phyloP scores from a whole-genome alignment of 2,888 invertebrate species.

The Carpatolechia fugitivella region DNA sequence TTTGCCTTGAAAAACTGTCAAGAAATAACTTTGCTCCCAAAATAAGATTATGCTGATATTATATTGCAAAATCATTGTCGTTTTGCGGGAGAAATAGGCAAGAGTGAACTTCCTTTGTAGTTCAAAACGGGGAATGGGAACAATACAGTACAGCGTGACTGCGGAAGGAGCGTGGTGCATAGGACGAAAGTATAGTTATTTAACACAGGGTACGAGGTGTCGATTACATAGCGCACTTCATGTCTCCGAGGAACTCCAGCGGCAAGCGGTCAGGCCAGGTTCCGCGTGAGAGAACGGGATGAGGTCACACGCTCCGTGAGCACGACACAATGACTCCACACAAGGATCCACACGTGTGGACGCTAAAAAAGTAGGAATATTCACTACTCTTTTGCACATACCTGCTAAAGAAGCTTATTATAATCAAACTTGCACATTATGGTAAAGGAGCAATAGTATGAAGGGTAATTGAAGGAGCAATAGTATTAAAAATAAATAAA shows the following conservation, averaged over 20 bases:
- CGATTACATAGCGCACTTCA: constrained; percentile 47
- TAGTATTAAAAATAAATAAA: too few species aligned
- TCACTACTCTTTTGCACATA: neutral
- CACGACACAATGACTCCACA: constrained; percentile 54
- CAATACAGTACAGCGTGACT: neutral
- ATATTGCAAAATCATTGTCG: too few species aligned
- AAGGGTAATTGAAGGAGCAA: too few species aligned
- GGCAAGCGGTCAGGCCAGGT: constrained; percentile 48
- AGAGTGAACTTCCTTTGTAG: too few species aligned
- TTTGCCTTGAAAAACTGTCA: neutral
- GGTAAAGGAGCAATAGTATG: too few species aligned
- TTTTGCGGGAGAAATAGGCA: too few species aligned
- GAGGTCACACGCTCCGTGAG: constrained; percentile 64
- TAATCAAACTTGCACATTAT: too few species aligned
- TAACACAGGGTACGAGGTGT: constrained; percentile 42
- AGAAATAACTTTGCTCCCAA: too few species aligned
- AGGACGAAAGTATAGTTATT: too few species aligned
- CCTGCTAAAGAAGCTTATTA: neutral
- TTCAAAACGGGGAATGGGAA: too few species aligned
- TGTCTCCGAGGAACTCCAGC: constrained; percentile 29
- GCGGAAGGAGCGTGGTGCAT: neutral
- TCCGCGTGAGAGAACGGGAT: constrained; percentile 59
- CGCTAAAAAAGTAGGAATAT: constrained; percentile 10
- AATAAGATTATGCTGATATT: too few species aligned
- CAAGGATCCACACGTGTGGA: constrained; percentile 30